These are phyloP conservation scores for Sebastes itinus DNA, from an alignment of 2,797 vertebrate genomes.

Conservation along the genomic window DNA sequence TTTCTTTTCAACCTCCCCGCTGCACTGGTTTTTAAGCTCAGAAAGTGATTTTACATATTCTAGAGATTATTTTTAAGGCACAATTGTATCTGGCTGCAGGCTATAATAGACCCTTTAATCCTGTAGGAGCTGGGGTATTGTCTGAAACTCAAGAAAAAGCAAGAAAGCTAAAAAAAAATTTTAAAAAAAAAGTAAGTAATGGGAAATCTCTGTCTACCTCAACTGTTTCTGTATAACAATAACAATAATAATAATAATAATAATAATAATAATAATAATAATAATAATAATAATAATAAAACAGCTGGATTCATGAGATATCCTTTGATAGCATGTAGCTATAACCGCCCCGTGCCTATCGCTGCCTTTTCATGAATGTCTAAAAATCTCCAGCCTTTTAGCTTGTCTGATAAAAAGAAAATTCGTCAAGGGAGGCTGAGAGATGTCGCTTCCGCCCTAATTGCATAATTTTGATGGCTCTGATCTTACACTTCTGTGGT, in stretches of 20 bases:
- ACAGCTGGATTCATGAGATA: neutral
- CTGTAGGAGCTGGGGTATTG: neutral
- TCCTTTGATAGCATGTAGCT: neutral
- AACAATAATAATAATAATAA: neutral
- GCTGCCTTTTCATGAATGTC: constrained; percentile 26
- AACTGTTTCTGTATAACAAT: neutral
- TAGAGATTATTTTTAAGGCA: constrained; percentile 36
- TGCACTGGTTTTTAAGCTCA: constrained; percentile 5
- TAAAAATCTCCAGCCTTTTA: constrained; percentile 31
- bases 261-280: neutral
- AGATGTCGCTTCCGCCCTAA: constrained; percentile 48
- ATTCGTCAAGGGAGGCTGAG: constrained; percentile 33
- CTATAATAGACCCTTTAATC: constrained; percentile 44
- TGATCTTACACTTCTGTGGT: constrained; percentile 47
- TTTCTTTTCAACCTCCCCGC: constrained; percentile 6
- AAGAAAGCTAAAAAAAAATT: neutral
- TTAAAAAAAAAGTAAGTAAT: neutral
- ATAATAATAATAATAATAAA: neutral
- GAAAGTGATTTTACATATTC: constrained; percentile 41
- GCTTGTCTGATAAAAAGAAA: constrained; percentile 30
- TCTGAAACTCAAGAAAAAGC: constrained; percentile 3
- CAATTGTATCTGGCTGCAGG: constrained; percentile 18
- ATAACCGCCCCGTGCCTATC: neutral
- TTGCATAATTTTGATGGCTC: constrained; percentile 56
- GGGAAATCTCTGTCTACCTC: neutral